These are phyloP conservation scores for Scotopteryx bipunctaria DNA, from an alignment of 2,888 invertebrate genomes.

Conservation along the genomic window DNA sequence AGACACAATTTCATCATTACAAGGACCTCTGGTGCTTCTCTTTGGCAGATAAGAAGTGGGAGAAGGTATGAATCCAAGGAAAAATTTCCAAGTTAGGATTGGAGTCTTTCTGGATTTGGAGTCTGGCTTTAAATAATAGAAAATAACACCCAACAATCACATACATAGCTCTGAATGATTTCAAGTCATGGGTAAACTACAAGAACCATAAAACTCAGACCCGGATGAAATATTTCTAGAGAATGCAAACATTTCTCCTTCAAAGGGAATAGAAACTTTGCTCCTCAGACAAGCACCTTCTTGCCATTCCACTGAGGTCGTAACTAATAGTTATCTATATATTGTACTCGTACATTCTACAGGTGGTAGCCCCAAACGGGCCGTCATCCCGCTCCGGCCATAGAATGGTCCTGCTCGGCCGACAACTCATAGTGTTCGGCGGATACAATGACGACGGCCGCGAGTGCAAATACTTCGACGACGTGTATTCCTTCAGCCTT, in stretches of 20 bases:
- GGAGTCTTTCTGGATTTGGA: too few relatives aligned
- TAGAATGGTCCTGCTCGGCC: constrained; percentile 92
- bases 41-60: constrained; percentile 90
- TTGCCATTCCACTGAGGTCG: too few relatives aligned
- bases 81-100: too few relatives aligned
- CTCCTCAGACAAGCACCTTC: too few relatives aligned
- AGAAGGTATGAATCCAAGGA: constrained; percentile 84
- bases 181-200: too few relatives aligned
- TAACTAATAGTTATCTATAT: background rate
- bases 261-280: too few relatives aligned
- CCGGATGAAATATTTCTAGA: too few relatives aligned
- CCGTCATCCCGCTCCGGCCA: constrained; percentile 92
- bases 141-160: too few relatives aligned
- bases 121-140: too few relatives aligned
- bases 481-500: constrained; percentile 91
- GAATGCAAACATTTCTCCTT: too few relatives aligned
- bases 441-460: constrained; percentile 95
- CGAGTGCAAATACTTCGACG: constrained; percentile 95
- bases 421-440: constrained; percentile 92
- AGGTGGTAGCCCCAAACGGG: constrained; percentile 80
- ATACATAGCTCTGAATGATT: too few relatives aligned
- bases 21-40: constrained; percentile 95
- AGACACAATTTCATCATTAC: constrained; percentile 96
- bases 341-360: background rate
- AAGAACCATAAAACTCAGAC: too few relatives aligned